A percentile compares a stretch with the other conserved stretches of the same genome.
Conservation (phyloP, 2,888 invertebrate species). For the Arrhopalites spinosus region DNA sequence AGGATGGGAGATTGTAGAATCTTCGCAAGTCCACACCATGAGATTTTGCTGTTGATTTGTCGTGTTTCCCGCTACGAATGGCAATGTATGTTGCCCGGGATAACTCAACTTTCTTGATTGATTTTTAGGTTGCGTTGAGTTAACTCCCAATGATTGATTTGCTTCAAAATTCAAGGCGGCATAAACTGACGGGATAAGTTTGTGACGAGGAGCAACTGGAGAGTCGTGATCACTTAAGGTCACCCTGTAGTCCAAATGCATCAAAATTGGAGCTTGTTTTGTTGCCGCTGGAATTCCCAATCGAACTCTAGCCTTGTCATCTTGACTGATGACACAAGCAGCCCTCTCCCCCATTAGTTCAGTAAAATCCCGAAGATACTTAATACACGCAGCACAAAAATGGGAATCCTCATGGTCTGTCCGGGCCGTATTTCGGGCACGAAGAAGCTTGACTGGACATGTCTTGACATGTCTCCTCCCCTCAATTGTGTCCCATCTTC, state of each 20-base stretch:
- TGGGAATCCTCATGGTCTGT: not conserved
- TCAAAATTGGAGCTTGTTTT: constrained; percentile 58
- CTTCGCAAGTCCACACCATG: constrained; percentile 57
- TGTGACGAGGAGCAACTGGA: constrained; percentile 57
- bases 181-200: constrained; percentile 58
- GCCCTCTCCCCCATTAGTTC: not conserved
- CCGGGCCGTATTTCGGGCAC: not conserved
- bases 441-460: not conserved
- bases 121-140: too few relatives aligned
- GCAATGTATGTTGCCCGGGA: constrained; percentile 60
- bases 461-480: constrained; percentile 18
- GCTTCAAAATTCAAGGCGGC: constrained; percentile 50
- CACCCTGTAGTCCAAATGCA: constrained; percentile 57
- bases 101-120: not conserved
- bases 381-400: not conserved
- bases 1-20: constrained; percentile 39
- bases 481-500: not conserved
- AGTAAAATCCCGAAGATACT: not conserved
- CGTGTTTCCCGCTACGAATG: constrained; percentile 57
- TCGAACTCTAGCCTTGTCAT: not conserved
- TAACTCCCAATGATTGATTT: constrained; percentile 33
- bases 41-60: constrained; percentile 54
- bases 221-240: constrained; percentile 58
- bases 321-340: not conserved
- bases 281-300: constrained; percentile 55